Conservation (phyloP, 2,113 vertebrate genomes). For the Chelonoidis abingdonii region DNA sequence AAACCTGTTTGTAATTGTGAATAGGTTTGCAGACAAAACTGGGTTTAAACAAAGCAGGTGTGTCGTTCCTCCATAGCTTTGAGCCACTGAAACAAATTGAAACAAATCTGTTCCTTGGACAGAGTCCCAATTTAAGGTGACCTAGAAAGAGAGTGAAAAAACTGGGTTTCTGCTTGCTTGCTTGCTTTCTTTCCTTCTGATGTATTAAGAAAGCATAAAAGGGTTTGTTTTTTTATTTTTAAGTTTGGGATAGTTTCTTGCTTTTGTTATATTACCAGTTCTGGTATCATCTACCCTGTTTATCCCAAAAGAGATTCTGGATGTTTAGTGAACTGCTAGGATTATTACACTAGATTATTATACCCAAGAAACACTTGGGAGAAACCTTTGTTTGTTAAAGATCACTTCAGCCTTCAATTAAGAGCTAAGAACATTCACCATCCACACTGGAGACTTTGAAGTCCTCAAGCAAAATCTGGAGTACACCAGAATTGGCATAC, state of each 20-base stretch:
- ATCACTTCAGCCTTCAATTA: neutral
- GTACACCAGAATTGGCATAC: neutral
- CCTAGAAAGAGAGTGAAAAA: neutral
- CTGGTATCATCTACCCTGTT: neutral
- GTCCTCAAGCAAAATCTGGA: neutral
- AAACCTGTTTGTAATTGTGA: neutral
- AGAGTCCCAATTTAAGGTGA: rapidly evolving
- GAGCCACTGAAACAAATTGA: neutral
- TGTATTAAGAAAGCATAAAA: neutral
- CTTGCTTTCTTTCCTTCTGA: neutral
- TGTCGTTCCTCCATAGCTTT: neutral
- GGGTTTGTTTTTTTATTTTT: neutral
- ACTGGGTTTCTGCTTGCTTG: neutral
- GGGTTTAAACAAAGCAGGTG: conserved; percentile 1
- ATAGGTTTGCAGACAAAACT: neutral
- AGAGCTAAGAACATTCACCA: neutral
- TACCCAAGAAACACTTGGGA: neutral
- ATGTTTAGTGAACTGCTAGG: neutral
- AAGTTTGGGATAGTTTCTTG: neutral
- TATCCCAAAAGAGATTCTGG: neutral
- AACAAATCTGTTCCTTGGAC: neutral
- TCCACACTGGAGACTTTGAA: neutral
- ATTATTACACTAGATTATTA: neutral
- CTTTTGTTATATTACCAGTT: neutral
- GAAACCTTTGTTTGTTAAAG: neutral